Conservation (phyloP, 2,113 vertebrate genomes). For the Ellobius talpinus region DNA sequence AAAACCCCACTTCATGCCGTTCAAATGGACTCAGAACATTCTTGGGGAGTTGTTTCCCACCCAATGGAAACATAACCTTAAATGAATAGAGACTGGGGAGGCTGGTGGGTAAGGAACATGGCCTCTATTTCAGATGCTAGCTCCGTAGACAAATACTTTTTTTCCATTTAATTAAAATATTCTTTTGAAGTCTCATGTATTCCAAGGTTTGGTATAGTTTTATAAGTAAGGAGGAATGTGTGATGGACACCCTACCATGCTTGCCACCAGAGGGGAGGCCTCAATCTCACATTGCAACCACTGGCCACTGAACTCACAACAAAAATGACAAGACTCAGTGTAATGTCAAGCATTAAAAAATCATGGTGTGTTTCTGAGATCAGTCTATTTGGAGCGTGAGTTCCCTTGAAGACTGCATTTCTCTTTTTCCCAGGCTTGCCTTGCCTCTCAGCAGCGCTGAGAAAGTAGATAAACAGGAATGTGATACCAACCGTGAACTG, state of each 20-base stretch:
- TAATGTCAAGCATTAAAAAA: conserved; percentile 81
- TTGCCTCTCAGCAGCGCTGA: conserved; percentile 89
- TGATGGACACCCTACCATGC: accelerated
- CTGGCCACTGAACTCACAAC: conserved; percentile 67
- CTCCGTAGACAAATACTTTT: background rate
- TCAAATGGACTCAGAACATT: background rate
- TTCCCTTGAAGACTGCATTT: conserved; percentile 87
- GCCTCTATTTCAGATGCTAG: background rate
- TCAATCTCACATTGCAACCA: background rate
- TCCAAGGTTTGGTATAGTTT: accelerated
- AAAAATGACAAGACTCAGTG: conserved; percentile 82
- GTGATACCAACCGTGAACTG: conserved; percentile 94
- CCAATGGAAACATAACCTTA: background rate
- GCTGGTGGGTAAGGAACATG: background rate
- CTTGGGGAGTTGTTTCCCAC: background rate
- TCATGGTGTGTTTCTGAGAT: conserved; percentile 60
- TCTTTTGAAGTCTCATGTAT: background rate
- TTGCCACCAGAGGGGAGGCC: background rate
- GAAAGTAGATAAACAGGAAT: conserved; percentile 91
- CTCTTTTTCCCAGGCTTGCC: conserved; percentile 88
- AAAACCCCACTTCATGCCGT: background rate
- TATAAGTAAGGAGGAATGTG: accelerated
- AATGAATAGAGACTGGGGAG: background rate
- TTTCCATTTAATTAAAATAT: background rate
- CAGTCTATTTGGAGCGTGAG: conserved; percentile 69